Base-by-base conservation (phyloP, 30 jellyfish, hydroid and myxozoan species). In the Aurelia aurita region DNA sequence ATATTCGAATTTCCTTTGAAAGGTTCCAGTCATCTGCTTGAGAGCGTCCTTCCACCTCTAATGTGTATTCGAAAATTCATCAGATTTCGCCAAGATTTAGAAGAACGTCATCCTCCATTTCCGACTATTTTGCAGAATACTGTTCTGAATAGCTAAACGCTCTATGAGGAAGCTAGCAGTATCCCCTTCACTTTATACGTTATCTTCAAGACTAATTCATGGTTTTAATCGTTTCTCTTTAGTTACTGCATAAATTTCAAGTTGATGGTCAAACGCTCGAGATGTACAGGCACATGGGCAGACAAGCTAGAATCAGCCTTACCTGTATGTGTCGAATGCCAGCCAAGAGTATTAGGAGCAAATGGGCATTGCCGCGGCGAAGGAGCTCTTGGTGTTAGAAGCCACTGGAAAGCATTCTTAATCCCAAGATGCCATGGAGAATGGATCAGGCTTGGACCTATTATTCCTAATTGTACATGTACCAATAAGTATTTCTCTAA, bases 341-440 rank as follows among this genome's bases (percentile, higher is more conserved):
- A 93, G 77, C 87, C 98, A 13, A 86, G 98, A 58, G 97, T 93
- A 68, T 83, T 87, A 89, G 88, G 91, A 14, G 76, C 82, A 7
- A 68, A n/a, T 71, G 98, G 97, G 45, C 97, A 85, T n/a, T 93
- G 98, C 35, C 95, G 98, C 58, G 98, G 98, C 6, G 98, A 93
- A 77, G 98, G 98, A 26, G 86, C 74, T 14, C 84, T 82, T 7
- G 98, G 98, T 6, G 78, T 32, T 2, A 67, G 96, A 49, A 93
- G 97, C 29, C 93, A 96, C 58, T 93, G 98, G 98, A 88, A 87
- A 74, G 98, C 98, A 18, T 84, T 93, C 70, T 77, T 97, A 49
- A 46, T 93, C 23, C 84, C 90, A 11, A 94, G 97, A 34, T 93
- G 98, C 78, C 96, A 87, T 57, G 98, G 98, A 3, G 98, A 82